Evolutionary conservation across 92 coral and sea anemone species (phyloP).

Genomic region (Zoanthus sansibaricus): DNA sequence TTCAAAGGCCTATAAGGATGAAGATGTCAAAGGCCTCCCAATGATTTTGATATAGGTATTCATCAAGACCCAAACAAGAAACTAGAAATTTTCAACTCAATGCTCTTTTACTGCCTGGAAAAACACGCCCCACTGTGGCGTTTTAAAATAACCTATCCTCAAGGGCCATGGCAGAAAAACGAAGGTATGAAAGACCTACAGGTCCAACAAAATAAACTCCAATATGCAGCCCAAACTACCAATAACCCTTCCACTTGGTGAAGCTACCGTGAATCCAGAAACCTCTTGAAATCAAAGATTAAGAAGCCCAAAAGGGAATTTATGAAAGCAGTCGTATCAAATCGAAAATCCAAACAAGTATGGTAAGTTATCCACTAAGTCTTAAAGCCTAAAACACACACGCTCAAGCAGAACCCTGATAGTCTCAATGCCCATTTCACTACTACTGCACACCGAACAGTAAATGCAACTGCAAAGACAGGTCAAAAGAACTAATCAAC

Average conservation of each 20-base stretch:
- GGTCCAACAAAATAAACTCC: slow-evolving; percentile 30
- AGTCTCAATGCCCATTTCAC: neutral
- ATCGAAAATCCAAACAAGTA: neutral
- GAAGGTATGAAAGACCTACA: slow-evolving; percentile 34
- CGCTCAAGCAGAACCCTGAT: neutral
- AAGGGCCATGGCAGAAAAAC: slow-evolving; percentile 33
- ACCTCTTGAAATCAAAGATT: slow-evolving; percentile 30
- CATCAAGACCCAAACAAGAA: no score
- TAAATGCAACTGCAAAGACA: neutral
- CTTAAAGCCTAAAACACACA: no score
- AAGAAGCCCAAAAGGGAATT: slow-evolving; percentile 45
- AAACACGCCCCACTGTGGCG: slow-evolving; percentile 34
- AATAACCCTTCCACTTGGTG: slow-evolving; percentile 17
- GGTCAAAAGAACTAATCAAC: neutral
- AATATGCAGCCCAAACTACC: slow-evolving; percentile 21
- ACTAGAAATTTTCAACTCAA: no score
- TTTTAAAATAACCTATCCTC: slow-evolving; percentile 35
- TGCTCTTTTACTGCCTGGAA: neutral
- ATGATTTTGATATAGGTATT: no score
- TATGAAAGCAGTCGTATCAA: slow-evolving; percentile 22
- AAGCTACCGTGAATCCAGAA: slow-evolving; percentile 12
- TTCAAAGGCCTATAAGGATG: no score
- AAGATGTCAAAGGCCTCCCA: no score
- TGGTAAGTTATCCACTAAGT: neutral
- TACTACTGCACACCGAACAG: neutral